Evolutionary conservation across 2,797 vertebrate genomes (phyloP).

Genomic region (Argentina silus): DNA sequence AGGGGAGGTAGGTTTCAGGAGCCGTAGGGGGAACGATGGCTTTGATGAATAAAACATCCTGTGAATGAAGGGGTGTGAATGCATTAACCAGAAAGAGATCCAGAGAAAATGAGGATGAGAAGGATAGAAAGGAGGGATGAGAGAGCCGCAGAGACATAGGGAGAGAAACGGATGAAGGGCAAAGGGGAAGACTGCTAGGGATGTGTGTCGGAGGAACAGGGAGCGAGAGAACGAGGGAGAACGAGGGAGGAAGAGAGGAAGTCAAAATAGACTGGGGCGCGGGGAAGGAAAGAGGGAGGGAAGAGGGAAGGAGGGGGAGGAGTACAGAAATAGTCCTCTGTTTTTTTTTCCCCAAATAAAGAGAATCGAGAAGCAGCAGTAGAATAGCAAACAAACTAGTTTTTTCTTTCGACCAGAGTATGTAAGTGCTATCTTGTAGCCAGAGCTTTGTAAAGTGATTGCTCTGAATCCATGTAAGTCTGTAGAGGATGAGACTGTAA

Average conservation of each 20-base stretch:
- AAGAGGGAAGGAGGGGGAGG: background rate
- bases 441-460: background rate
- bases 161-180: conserved; percentile 14
- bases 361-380: conserved; percentile 1
- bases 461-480: background rate
- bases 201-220: conserved; percentile 8
- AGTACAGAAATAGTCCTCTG: conserved; percentile 13
- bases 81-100: conserved; percentile 61
- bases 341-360: conserved; percentile 18
- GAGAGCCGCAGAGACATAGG: conserved; percentile 21
- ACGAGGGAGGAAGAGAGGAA: conserved; percentile 24
- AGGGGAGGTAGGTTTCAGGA: conserved; percentile 42
- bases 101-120: conserved; percentile 19
- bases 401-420: background rate
- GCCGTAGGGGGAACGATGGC: conserved; percentile 55
- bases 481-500: background rate
- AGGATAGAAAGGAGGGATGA: conserved; percentile 1
- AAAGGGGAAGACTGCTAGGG: conserved; percentile 24
- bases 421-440: background rate
- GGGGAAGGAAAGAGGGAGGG: conserved; percentile 5
- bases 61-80: conserved; percentile 77
- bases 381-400: background rate
- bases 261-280: conserved; percentile 30
- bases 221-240: background rate
- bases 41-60: conserved; percentile 87